Conservation (phyloP, 2,113 vertebrate species). For the Elaphurus davidianus region DNA sequence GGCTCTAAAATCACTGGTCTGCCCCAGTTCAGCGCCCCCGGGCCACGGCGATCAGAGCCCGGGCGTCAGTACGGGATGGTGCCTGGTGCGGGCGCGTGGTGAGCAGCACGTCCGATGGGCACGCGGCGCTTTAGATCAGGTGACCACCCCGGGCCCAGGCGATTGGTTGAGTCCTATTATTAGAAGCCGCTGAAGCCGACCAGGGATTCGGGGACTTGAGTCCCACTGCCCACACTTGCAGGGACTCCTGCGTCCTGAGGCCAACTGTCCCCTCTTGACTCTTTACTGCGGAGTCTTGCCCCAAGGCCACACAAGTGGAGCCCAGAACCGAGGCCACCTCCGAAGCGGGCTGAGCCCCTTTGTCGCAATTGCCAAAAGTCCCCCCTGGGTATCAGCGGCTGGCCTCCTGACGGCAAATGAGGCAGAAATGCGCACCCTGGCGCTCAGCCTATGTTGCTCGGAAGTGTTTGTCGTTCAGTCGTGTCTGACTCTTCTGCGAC, state of each 20-base stretch:
- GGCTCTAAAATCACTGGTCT: too few species aligned
- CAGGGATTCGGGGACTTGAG: background rate
- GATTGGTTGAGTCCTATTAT: background rate
- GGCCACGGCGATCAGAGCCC: background rate
- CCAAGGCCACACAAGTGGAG: background rate
- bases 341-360: fast-evolving
- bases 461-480: background rate
- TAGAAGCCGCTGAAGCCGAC: background rate
- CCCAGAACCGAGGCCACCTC: background rate
- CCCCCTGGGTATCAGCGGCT: background rate
- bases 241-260: too few species aligned
- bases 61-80: background rate
- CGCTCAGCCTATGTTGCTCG: background rate
- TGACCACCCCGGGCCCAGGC: background rate
- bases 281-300: background rate
- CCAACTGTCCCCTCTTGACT: background rate
- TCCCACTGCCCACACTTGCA: background rate
- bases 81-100: fast-evolving
- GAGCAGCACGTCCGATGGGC: background rate
- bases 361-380: background rate
- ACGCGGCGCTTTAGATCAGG: background rate
- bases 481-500: background rate
- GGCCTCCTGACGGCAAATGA: background rate
- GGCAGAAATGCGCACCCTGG: background rate
- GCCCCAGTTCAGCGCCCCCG: background rate